Percentiles rank a stretch among this genome's conserved stretches.
phyloP scores from a whole-genome alignment of 2,888 invertebrate genomes.

The Heteromyza rotundicornis region DNA sequence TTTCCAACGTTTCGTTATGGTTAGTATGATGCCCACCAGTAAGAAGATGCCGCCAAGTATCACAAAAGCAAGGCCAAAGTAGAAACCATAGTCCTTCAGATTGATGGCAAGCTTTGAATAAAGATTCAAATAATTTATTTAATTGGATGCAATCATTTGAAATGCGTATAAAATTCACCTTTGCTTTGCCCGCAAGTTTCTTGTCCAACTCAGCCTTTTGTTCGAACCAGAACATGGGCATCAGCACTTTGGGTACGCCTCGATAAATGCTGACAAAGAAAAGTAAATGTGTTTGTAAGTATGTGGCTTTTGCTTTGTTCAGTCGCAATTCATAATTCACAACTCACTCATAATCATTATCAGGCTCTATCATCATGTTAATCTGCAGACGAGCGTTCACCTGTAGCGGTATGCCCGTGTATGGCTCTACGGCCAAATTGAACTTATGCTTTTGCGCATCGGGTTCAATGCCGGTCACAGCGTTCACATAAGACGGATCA shows the following conservation, averaged over 20 bases:
- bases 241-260: conserved; percentile 65
- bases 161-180: conserved; percentile 44
- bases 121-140: not conserved
- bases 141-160: not conserved
- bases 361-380: conserved; percentile 69
- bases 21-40: conserved; percentile 49
- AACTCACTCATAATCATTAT: conserved; percentile 66
- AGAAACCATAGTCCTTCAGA: conserved; percentile 51
- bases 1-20: conserved; percentile 55
- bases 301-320: not conserved
- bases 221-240: conserved; percentile 81
- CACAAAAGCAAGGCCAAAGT: conserved; percentile 49
- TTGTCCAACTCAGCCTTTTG: conserved; percentile 70
- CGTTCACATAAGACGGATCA: conserved; percentile 70
- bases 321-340: too few relatives aligned
- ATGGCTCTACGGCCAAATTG: conserved; percentile 73
- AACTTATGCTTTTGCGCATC: conserved; percentile 71
- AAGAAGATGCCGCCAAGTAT: conserved; percentile 49
- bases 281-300: not conserved
- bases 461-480: conserved; percentile 73
- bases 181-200: conserved; percentile 64
- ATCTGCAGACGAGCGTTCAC: conserved; percentile 80
- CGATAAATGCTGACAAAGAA: conserved; percentile 66
- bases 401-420: conserved; percentile 77
- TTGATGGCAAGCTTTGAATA: conserved; percentile 50